Base-by-base conservation (phyloP, 2,113 vertebrate species). In the Psittacara wagleri region DNA sequence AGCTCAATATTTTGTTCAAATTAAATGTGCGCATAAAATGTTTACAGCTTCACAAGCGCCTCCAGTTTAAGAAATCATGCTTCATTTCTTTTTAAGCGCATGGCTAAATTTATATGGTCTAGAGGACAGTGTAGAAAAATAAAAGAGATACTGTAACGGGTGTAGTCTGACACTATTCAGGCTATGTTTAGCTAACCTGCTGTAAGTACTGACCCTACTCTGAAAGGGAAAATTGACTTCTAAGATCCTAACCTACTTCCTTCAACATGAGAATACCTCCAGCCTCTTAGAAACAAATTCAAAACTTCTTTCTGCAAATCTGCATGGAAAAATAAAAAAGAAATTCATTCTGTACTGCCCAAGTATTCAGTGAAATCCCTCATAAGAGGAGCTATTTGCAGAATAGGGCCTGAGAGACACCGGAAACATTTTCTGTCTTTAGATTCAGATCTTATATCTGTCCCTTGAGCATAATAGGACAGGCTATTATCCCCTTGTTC, bases 401-500 rank as follows among this genome's bases (percentile, higher is more conserved):
- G 66, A 84, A 94, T 61, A 64, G 75, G 86, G 25, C 91, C 86
- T 84, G 70, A 91, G 95, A 95, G 95, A 89, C 39, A 43, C 0
- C 1, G 44, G 43, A 35, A 64, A 62, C 68, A 61, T 9, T 61
- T 79, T 82, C 85, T 7, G 6, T 72, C 94, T 92, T 89, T 79
- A 89, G 78, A 89, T 96, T 96, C 93, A 95, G 81, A 39, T 76
- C 57, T 92, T 87, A 3, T 89, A 95, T 95, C 57, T 94, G 39
- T 84, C 95, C 52, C 91, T 76, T 23, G 74, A 84, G 95, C 68
- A 41, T 89, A 87, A 95, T 88, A 96, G 69, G 81, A 94, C 63
- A 89, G 67, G 57, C 41, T 95, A 89, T 94, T 95, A 92, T 91
- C 70, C 96, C 83, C 93, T 89, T 92, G 86, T 96, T 95, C 86